Percentiles rank a stretch among this genome's conserved stretches.
Conservation (phyloP, 2,888 invertebrate genomes). For the Harmothoe impar region DNA sequence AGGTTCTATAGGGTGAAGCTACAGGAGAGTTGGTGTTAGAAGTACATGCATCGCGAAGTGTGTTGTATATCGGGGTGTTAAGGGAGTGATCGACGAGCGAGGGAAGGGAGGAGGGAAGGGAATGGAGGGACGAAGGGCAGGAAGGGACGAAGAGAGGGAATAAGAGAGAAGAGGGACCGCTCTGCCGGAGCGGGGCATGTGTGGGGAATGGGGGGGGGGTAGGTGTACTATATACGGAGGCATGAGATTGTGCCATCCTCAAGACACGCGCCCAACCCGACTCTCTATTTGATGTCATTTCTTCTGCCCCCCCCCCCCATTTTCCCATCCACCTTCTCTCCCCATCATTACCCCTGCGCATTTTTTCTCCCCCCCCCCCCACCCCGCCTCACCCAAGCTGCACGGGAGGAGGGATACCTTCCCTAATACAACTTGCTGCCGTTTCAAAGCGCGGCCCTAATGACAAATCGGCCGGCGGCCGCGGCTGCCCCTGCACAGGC, state of each 20-base stretch:
- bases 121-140: neutral
- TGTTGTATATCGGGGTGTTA: neutral
- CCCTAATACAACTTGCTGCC: neutral
- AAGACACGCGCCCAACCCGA: neutral
- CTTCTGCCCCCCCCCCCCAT: neutral
- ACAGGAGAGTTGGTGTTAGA: too few relatives aligned
- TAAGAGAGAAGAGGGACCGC: neutral
- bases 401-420: too few relatives aligned
- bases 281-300: slow-evolving; percentile 11
- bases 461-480: slow-evolving; percentile 40
- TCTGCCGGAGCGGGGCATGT: neutral
- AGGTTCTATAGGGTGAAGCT: too few relatives aligned
- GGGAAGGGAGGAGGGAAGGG: neutral
- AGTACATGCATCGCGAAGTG: too few relatives aligned
- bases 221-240: neutral
- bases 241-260: neutral
- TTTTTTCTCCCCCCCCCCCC: neutral
- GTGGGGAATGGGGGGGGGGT: neutral
- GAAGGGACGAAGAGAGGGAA: neutral
- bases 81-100: neutral
- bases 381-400: neutral
- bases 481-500: neutral
- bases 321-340: neutral
- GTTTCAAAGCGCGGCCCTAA: slow-evolving; percentile 40
- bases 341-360: neutral